phyloP scores from a whole-genome alignment of 2,888 invertebrate species.

The Epistrophella euchroma region DNA sequence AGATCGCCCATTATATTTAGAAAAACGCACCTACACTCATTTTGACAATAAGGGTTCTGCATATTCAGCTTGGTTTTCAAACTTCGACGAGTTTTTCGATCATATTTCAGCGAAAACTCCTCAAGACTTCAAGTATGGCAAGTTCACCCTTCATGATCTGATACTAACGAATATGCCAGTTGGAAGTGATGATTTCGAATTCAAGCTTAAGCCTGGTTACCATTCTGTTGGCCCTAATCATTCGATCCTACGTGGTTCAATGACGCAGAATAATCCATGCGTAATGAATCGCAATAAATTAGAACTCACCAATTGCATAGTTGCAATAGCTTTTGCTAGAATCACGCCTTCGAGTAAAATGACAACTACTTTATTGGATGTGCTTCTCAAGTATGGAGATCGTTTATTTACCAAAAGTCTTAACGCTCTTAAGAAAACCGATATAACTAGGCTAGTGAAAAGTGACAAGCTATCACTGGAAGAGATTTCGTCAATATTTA shows the following conservation, averaged over 20 bases:
- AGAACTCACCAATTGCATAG: constrained; percentile 85
- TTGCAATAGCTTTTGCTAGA: constrained; percentile 86
- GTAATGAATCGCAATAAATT: constrained; percentile 83
- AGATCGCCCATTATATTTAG: constrained; percentile 14
- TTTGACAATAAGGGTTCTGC: constrained; percentile 79
- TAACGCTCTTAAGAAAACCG: constrained; percentile 3
- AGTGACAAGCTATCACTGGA: constrained; percentile 78
- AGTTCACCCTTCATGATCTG: constrained; percentile 64
- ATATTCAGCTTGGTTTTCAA: constrained; percentile 76
- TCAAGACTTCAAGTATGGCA: constrained; percentile 51
- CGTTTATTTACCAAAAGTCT: constrained; percentile 84
- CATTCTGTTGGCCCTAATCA: constrained; percentile 34
- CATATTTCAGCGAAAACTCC: constrained; percentile 75
- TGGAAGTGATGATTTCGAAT: constrained; percentile 31
- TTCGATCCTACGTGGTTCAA: constrained; percentile 75
- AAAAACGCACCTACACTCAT: constrained; percentile 54
- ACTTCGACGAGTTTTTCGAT: constrained; percentile 60
- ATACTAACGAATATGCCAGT: constrained; percentile 24
- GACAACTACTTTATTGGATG: constrained; percentile 86
- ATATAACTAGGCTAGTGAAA: constrained; percentile 55
- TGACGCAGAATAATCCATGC: constrained; percentile 76
- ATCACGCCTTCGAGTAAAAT: constrained; percentile 86
- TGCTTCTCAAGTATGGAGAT: constrained; percentile 87
- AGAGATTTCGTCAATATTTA: constrained; percentile 80
- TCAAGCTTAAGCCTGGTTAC: constrained; percentile 28